A percentile compares a stretch with the other conserved stretches of the same genome.
These are phyloP conservation scores for Stegodyphus mimosarum DNA, from an alignment of 1,140 invertebrate species.

Conservation along the genomic window DNA sequence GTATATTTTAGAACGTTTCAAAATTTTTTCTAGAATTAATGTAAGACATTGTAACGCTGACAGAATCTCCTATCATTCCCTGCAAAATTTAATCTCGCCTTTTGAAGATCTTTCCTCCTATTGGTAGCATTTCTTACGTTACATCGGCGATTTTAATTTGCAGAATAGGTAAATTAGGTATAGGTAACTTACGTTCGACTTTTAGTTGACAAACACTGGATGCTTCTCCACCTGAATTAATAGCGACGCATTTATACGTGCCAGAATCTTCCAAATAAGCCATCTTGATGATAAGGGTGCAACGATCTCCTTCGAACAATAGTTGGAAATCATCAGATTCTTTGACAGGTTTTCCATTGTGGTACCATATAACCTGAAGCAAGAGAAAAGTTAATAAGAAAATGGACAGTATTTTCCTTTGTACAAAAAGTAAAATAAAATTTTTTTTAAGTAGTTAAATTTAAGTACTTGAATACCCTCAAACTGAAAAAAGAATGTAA, in stretches of 20 bases:
- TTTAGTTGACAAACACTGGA: slow-evolving; percentile 78
- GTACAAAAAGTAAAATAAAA: no score
- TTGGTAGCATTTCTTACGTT: not conserved
- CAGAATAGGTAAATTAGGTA: not conserved
- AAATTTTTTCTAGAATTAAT: no score
- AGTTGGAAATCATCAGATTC: slow-evolving; percentile 85
- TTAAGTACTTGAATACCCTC: no score
- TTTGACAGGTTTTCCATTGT: slow-evolving; percentile 84
- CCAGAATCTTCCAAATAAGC: slow-evolving; percentile 86
- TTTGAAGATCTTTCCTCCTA: not conserved
- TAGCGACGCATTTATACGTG: slow-evolving; percentile 86
- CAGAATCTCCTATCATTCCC: no score
- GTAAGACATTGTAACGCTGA: no score
- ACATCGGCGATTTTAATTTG: not conserved
- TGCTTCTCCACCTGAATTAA: slow-evolving; percentile 85
- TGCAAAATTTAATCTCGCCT: not conserved
- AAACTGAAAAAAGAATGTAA: no score
- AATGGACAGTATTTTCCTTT: no score
- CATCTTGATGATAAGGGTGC: slow-evolving; percentile 85
- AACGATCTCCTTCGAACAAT: slow-evolving; percentile 83
- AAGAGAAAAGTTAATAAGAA: not conserved
- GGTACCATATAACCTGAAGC: slow-evolving; percentile 83
- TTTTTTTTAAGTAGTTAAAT: no score
- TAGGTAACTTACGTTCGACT: slow-evolving; percentile 66
- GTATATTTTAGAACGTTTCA: no score